phyloP scores from a whole-genome alignment of 2,888 invertebrate genomes.

The Luperina nickerlii region DNA sequence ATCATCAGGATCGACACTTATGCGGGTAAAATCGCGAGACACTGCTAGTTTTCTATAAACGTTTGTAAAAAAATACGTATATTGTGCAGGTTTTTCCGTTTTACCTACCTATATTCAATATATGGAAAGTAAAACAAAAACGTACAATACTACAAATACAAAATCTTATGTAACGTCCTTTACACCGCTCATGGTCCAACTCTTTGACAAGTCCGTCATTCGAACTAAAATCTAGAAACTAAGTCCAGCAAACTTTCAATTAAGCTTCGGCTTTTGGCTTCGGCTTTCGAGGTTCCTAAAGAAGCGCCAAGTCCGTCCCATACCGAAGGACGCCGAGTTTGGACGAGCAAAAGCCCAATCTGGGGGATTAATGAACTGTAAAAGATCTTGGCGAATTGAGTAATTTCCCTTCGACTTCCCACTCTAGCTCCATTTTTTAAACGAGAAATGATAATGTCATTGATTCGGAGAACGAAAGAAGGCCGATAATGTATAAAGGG shows the following conservation, averaged over 20 bases:
- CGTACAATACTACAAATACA: conserved; percentile 2
- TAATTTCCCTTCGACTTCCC: conserved; percentile 78
- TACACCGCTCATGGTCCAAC: neutral
- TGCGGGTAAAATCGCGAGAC: no score
- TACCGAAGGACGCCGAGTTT: conserved; percentile 79
- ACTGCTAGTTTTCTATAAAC: no score
- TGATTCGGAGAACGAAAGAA: conserved; percentile 65
- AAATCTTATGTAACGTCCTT: neutral
- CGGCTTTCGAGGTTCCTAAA: conserved; percentile 40
- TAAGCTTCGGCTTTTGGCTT: neutral
- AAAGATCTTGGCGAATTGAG: conserved; percentile 86
- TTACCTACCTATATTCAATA: neutral
- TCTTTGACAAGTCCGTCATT: conserved; percentile 31
- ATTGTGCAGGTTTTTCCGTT: neutral
- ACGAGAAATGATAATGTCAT: conserved; percentile 79
- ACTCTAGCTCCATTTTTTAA: conserved; percentile 76
- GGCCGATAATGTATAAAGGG: conserved; percentile 63
- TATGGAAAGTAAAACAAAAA: neutral
- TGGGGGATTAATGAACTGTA: conserved; percentile 87
- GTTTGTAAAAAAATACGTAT: no score
- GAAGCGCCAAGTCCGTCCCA: conserved; percentile 68
- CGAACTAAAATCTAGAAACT: conserved; percentile 32
- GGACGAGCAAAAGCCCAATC: conserved; percentile 81
- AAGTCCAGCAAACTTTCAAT: conserved; percentile 37
- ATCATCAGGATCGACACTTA: no score